Evolutionary conservation across 2,797 vertebrate species (phyloP).

Genomic region (Coendou prehensilis): DNA sequence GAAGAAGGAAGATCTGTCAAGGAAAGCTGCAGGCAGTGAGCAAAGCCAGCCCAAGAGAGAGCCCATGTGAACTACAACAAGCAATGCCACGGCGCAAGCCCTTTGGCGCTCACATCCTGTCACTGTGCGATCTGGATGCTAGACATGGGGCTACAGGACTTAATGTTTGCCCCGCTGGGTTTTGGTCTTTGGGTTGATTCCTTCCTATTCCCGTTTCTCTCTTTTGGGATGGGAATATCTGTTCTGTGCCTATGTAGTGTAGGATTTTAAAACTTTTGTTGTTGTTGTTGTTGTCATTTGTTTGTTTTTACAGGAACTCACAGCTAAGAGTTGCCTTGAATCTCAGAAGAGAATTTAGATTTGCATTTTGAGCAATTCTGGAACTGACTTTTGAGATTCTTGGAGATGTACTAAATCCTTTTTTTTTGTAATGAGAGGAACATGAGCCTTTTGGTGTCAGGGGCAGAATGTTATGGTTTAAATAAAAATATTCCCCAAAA

Average conservation of each 20-base stretch:
- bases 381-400: neutral
- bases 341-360: neutral
- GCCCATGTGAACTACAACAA: neutral
- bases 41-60: neutral
- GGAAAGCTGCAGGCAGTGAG: neutral
- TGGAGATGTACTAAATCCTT: neutral
- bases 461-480: neutral
- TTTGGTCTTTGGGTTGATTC: neutral
- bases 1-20: neutral
- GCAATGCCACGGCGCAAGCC: neutral
- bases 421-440: neutral
- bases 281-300: neutral
- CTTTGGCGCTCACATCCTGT: neutral
- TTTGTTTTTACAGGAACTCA: neutral
- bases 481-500: neutral
- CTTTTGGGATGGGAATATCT: neutral
- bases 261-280: neutral
- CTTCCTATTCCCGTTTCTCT: neutral
- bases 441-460: neutral
- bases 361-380: neutral
- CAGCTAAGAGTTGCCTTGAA: neutral
- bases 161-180: too few species aligned
- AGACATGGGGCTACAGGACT: neutral
- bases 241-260: neutral
- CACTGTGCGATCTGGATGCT: neutral